These are phyloP conservation scores for Rallus crepitans DNA, from an alignment of 2,797 vertebrate genomes.

Conservation along the genomic window DNA sequence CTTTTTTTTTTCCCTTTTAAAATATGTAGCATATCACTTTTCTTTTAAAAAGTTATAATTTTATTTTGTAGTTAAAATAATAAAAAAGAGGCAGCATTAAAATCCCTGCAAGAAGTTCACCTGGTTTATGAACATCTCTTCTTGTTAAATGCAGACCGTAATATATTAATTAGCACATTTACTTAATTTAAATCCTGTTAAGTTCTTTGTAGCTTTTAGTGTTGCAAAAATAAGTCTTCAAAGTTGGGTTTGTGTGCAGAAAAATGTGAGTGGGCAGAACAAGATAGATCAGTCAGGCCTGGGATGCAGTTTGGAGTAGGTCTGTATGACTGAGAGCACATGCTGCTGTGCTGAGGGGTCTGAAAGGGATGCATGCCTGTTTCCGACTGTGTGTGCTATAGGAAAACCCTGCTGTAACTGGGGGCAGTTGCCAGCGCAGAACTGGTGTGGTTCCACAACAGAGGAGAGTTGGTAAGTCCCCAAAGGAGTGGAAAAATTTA, in stretches of 20 bases:
- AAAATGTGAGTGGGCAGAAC: neutral
- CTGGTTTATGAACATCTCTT: neutral
- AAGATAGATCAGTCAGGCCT: neutral
- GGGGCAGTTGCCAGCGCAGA: neutral
- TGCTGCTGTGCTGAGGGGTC: neutral
- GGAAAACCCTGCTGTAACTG: neutral
- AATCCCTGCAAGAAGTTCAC: neutral
- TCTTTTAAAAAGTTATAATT: neutral
- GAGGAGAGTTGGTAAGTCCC: neutral
- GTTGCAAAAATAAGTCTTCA: neutral
- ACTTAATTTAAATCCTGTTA: neutral
- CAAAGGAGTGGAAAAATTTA: neutral
- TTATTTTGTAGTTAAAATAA: neutral
- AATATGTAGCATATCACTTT: accelerated
- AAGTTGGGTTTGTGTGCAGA: neutral
- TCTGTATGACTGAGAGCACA: neutral
- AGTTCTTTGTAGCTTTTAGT: neutral
- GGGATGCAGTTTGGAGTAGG: neutral
- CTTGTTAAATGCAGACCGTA: neutral
- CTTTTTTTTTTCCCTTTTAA: neutral
- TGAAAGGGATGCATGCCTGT: neutral
- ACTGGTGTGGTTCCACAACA: neutral
- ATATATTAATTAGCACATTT: neutral
- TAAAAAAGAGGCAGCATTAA: neutral
- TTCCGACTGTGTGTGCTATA: accelerated